Base-by-base conservation (phyloP, 2,888 invertebrate species). In the Athalia rosae region DNA sequence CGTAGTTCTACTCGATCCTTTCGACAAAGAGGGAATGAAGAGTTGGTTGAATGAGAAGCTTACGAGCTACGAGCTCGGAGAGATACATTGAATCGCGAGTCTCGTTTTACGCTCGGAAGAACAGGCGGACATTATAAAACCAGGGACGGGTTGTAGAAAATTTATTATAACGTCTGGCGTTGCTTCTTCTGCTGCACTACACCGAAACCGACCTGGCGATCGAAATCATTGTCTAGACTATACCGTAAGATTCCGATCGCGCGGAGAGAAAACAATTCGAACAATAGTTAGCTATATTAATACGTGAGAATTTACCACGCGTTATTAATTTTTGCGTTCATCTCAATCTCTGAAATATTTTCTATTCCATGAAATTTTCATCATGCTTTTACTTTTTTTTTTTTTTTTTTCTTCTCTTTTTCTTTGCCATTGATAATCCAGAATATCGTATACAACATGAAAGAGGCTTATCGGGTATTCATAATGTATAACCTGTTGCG, bases 291-390 rank as follows among this genome's bases (percentile, higher is more conserved):
- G 28, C 28, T 28, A 28, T 28, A 28, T 28, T 63, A 61, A 63
- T 63, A 71, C 71, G 43, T 76, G 63, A 76, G 76, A 78, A 78
- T 56, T 76, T 62, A 76, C 62, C 56, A 69, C 56, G 76, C 9
- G 66, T 76, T 56, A 63, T 77, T 50, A 43, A 11, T 56, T 47
- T 15, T 53, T 50, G 50, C 50, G 62, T 76, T 59, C 41, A 63
- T 53, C 41, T 48, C 45, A 61, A 63, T 67, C 11, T 67, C 41
- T n/a, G 62, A 77, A 74, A 78, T 4, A 48, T 58, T 15, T 78
- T 62, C 59, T 76, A 71, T 76, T 56, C 11, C 5, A 47, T 64
- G 53, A 45, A 13, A 58, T 61, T 45, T 50, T 69, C 64, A 47
- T 77, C 63, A 56, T 43, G 28, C 28, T 28, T 28, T 28, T 28